These are phyloP conservation scores for Nannospalax galili DNA, from an alignment of 2,113 vertebrate genomes.

Conservation along the genomic window DNA sequence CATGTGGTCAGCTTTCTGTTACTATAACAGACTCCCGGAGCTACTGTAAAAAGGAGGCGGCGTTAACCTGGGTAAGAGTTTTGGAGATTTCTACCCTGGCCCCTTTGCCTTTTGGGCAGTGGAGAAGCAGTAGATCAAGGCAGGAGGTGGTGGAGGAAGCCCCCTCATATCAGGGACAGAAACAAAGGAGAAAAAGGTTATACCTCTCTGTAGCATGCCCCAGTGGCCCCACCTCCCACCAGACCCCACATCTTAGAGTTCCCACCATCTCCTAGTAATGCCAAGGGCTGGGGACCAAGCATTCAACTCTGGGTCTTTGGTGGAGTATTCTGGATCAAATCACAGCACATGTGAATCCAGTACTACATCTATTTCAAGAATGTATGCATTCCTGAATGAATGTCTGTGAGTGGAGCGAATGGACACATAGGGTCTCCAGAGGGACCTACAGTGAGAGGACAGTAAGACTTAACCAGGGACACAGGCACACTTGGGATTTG, in stretches of 20 bases:
- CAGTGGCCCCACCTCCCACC: neutral
- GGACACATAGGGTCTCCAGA: neutral
- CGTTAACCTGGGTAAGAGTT: neutral
- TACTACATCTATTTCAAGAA: constrained; percentile 14
- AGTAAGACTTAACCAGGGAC: neutral
- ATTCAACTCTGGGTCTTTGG: neutral
- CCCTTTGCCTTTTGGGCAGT: neutral
- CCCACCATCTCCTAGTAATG: too few relatives aligned
- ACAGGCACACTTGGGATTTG: neutral
- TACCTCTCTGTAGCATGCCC: too few relatives aligned
- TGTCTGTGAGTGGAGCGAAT: neutral
- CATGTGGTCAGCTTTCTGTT: neutral
- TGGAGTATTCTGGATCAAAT: neutral
- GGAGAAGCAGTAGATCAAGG: neutral
- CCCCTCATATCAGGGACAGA: neutral
- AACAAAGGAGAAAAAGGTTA: neutral
- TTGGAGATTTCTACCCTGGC: neutral
- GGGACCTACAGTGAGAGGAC: neutral
- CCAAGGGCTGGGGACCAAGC: neutral
- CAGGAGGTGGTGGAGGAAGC: neutral
- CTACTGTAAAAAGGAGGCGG: neutral
- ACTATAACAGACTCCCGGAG: neutral
- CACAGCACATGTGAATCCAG: neutral
- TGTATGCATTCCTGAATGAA: neutral
- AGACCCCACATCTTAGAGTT: neutral